These are phyloP conservation scores for Axea sp. DNA, from an alignment of 2,888 invertebrate genomes.

Conservation along the genomic window DNA sequence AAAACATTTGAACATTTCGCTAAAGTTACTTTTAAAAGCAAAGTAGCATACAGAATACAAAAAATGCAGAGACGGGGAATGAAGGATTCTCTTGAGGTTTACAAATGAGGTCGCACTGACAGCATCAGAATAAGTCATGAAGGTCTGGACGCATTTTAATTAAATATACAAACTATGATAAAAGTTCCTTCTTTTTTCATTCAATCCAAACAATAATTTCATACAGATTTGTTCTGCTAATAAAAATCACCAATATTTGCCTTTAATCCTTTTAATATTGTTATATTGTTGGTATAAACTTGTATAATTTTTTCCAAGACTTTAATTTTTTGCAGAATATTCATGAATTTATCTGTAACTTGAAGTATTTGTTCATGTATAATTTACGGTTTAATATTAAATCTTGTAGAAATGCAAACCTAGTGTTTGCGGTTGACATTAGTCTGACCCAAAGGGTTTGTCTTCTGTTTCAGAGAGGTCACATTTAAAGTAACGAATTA, in stretches of 20 bases:
- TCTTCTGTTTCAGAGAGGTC: slow-evolving; percentile 44
- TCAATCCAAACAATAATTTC: no score
- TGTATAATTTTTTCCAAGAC: slow-evolving; percentile 7
- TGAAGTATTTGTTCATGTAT: slow-evolving; percentile 37
- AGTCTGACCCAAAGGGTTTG: slow-evolving; percentile 49
- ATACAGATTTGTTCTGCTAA: no score
- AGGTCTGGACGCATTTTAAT: slow-evolving; percentile 31
- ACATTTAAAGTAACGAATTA: slow-evolving; percentile 47
- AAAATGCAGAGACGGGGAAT: slow-evolving; percentile 29
- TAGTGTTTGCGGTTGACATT: slow-evolving; percentile 53
- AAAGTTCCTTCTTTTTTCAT: slow-evolving; percentile 1
- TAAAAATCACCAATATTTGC: no score
- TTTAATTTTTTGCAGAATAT: slow-evolving; percentile 38
- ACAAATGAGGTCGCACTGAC: slow-evolving; percentile 42
- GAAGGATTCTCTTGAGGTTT: slow-evolving; percentile 49
- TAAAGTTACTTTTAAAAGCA: slow-evolving; percentile 33
- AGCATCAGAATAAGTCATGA: slow-evolving; percentile 42
- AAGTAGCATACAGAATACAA: slow-evolving; percentile 21
- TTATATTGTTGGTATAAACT: neutral
- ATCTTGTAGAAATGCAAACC: slow-evolving; percentile 54
- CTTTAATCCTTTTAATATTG: no score
- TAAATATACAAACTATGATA: slow-evolving; percentile 31
- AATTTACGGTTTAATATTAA: slow-evolving; percentile 55
- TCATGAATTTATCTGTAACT: slow-evolving; percentile 34
- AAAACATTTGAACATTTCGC: slow-evolving; percentile 7